A percentile compares a stretch with the other conserved stretches of the same genome.
Conservation (phyloP, 1,140 invertebrate genomes). For the Heliothis subflexa region DNA sequence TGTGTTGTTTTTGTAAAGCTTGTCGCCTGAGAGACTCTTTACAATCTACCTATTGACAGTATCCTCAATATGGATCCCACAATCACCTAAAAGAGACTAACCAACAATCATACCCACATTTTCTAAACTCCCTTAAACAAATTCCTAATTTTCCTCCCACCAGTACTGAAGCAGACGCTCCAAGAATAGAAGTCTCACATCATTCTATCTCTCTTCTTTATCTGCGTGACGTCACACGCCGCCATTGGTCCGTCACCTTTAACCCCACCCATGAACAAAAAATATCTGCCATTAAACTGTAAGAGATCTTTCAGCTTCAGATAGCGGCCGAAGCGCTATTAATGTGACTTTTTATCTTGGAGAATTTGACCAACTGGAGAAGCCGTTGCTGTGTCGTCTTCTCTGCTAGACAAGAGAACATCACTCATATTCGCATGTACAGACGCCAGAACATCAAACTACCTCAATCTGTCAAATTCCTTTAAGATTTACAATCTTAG, state of each 20-base stretch:
- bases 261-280: conserved; percentile 82
- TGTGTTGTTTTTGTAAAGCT: too few relatives aligned
- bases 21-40: too few relatives aligned
- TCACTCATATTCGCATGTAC: too few relatives aligned
- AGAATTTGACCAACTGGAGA: too few relatives aligned
- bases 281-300: conserved; percentile 80
- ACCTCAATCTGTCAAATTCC: too few relatives aligned
- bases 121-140: background rate
- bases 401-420: too few relatives aligned
- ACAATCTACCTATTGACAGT: too few relatives aligned
- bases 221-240: conserved; percentile 53
- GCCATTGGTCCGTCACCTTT: conserved; percentile 77
- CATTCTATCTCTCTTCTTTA: conserved; percentile 57
- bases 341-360: conserved; percentile 67
- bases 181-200: conserved; percentile 76
- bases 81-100: background rate
- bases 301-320: conserved; percentile 76
- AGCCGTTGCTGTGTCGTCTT: too few relatives aligned
- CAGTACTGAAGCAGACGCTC: conserved; percentile 60
- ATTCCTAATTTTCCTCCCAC: conserved; percentile 36
- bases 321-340: conserved; percentile 62
- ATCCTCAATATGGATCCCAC: too few relatives aligned
- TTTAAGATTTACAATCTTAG: too few relatives aligned
- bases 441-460: too few relatives aligned
- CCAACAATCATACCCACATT: background rate